A percentile compares a stretch with the other conserved stretches of the same genome.
phyloP scores from a whole-genome alignment of 2,113 vertebrate species.

The Oxyruncus cristatus region DNA sequence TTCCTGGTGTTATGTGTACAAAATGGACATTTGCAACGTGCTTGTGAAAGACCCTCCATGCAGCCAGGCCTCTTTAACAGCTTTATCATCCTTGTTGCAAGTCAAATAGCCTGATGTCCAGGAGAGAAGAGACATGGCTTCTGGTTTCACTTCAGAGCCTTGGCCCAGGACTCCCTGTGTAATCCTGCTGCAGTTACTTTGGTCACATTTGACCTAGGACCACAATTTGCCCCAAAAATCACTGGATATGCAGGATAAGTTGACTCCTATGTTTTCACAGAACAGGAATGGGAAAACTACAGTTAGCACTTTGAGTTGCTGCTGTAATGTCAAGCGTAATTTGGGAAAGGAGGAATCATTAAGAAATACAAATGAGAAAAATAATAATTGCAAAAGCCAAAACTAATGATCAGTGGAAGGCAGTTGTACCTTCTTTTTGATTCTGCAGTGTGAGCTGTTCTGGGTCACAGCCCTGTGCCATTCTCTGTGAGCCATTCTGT shows the following conservation, averaged over 20 bases:
- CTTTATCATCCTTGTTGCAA: neutral
- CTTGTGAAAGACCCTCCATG: neutral
- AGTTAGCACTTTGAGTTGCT: neutral
- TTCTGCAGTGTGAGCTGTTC: neutral
- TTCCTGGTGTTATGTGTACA: neutral
- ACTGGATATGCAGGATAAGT: neutral
- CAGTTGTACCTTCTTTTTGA: neutral
- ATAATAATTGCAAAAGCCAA: neutral
- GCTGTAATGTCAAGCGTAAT: neutral
- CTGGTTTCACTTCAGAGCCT: neutral
- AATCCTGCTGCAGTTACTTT: neutral
- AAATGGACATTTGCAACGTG: neutral
- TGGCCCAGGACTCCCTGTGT: neutral
- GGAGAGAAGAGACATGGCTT: neutral
- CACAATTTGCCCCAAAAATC: neutral
- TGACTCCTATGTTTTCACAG: neutral
- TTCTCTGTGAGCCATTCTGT: neutral
- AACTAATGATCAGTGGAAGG: neutral
- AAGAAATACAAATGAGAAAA: neutral
- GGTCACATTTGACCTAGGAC: neutral
- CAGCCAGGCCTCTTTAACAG: neutral
- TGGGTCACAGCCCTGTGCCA: neutral
- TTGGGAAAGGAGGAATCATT: neutral
- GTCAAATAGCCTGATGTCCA: neutral
- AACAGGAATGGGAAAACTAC: neutral